Base-by-base conservation (phyloP, 2,113 vertebrate genomes). In the Hippocampus zosterae region DNA sequence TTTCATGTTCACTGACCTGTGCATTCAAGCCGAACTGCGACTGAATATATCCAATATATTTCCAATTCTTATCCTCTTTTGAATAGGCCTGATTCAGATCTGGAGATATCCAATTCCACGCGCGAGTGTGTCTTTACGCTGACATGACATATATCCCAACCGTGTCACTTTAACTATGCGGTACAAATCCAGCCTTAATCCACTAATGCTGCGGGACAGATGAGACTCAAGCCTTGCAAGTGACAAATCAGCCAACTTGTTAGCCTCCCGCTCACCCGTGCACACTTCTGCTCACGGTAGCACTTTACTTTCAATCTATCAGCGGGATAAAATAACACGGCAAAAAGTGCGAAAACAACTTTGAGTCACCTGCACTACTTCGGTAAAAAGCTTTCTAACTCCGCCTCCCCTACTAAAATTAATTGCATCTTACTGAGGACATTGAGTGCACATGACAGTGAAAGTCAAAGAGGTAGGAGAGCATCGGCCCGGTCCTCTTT, bases 231-330 rank as follows among this genome's bases (percentile, higher is more conserved):
- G 55, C 76, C 66, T 67, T 61, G 0, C 68, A 72, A 81, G 67
- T 74, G 72, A 84, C 81, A 72, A 72, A 73, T 67, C 69, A 75
- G 67, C 33, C 79, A 81, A 85, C 81, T 85, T 88, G 88, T 92
- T 90, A 90, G 89, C 88, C 90, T 90, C 88, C 79, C 72, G 84
- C 88, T 91, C 90, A 90, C 88, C 86, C 82, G 73, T 70, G 80
- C 63, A 59, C 67, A 73, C 80, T 89, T 91, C 84, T 92, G 92
- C 92, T 78, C 79, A 88, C 80, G 77, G 70, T 66, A 87, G 90
- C 92, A 92, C 90, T 91, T 92, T 91, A 92, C 88, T 91, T 91
- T 89, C 84, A 87, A 89, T 81, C 86, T 78, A 78, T 84, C 87
- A 87, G 84, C 77, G 72, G 85, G 84, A 86, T 85, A 67, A 84